Conservation (phyloP, 2,888 invertebrate genomes). For the Pycnomerus fuliginosus region DNA sequence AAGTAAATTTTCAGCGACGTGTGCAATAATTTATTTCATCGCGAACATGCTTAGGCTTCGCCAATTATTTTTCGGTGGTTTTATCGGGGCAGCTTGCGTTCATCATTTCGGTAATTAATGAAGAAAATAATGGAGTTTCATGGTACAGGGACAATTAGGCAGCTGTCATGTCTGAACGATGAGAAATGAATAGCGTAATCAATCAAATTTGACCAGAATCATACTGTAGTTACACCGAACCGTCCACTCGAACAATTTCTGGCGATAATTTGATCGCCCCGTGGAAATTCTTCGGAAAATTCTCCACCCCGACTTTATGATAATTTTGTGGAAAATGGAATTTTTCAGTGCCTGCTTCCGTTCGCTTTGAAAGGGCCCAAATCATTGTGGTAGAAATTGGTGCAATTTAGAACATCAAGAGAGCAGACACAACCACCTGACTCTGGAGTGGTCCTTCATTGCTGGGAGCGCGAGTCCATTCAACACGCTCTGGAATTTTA, state of each 20-base stretch:
- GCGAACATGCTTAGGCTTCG: too few species aligned
- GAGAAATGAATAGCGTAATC: slow-evolving; percentile 16
- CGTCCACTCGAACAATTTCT: slow-evolving; percentile 3
- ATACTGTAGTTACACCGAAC: slow-evolving; percentile 1
- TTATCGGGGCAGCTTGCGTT: too few species aligned
- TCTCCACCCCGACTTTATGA: slow-evolving; percentile 5
- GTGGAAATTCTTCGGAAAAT: neutral
- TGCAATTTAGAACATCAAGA: slow-evolving; percentile 51
- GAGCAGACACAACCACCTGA: slow-evolving; percentile 55
- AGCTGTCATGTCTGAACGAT: slow-evolving; percentile 10
- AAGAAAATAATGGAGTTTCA: too few species aligned
- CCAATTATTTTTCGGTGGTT: too few species aligned
- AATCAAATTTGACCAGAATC: slow-evolving; percentile 10
- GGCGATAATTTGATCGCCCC: too few species aligned
- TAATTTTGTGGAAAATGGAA: slow-evolving; percentile 26
- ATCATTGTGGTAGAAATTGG: slow-evolving; percentile 50
- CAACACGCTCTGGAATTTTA: slow-evolving; percentile 43
- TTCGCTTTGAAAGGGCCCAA: slow-evolving; percentile 27
- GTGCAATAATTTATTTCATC: too few species aligned
- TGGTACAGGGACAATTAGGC: too few species aligned
- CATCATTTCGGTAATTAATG: too few species aligned
- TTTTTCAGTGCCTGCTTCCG: slow-evolving; percentile 35
- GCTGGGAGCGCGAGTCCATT: slow-evolving; percentile 40
- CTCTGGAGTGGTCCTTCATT: slow-evolving; percentile 52
- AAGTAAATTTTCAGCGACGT: too few species aligned